These are phyloP conservation scores for Dipodomys merriami DNA, from an alignment of 2,113 vertebrate species.

Conservation along the genomic window DNA sequence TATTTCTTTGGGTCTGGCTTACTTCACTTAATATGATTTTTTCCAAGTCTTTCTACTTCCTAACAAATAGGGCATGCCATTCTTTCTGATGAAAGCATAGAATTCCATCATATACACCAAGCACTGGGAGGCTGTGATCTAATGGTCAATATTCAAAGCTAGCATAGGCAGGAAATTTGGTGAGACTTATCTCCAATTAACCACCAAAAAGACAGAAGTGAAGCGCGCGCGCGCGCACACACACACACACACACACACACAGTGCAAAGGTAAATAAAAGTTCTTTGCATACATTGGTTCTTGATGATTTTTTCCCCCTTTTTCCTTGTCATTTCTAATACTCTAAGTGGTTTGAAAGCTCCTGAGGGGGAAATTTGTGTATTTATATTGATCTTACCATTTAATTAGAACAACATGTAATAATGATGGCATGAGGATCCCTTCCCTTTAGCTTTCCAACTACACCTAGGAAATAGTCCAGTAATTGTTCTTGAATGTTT, in stretches of 20 bases:
- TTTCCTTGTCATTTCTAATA: not conserved
- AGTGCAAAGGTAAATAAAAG: not conserved
- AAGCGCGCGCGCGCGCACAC: too few relatives aligned
- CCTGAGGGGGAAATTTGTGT: not conserved
- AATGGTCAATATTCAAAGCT: too few relatives aligned
- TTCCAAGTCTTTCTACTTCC: too few relatives aligned
- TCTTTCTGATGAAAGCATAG: too few relatives aligned
- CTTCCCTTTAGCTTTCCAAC: not conserved
- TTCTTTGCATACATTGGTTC: not conserved
- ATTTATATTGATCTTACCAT: not conserved
- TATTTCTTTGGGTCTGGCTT: too few relatives aligned
- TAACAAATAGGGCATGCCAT: too few relatives aligned
- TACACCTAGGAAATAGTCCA: not conserved
- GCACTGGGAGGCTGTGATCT: not conserved
- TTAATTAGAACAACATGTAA: not conserved
- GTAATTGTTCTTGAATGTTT: slow-evolving; percentile 16
- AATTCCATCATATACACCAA: not conserved
- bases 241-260: too few relatives aligned
- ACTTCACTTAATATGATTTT: too few relatives aligned
- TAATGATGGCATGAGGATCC: not conserved
- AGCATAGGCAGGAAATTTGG: too few relatives aligned
- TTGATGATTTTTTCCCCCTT: not conserved
- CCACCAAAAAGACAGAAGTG: too few relatives aligned
- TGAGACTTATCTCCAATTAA: too few relatives aligned
- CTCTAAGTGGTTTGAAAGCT: not conserved